These are phyloP conservation scores for Aleiodes alternator DNA, from an alignment of 2,888 invertebrate genomes.

Conservation along the genomic window DNA sequence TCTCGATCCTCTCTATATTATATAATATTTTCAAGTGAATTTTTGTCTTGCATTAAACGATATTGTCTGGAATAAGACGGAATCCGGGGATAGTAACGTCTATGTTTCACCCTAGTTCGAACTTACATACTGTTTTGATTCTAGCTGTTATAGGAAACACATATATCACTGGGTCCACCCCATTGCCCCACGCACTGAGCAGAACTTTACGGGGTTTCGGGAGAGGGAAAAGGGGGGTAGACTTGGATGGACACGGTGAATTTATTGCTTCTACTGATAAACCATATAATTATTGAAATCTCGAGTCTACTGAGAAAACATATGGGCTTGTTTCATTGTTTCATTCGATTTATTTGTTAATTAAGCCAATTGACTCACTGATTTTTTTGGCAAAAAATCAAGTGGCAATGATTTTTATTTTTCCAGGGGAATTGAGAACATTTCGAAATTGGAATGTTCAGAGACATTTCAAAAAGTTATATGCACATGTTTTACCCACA, in stretches of 20 bases:
- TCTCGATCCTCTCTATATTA: too few species aligned
- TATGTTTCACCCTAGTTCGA: constrained; percentile 1
- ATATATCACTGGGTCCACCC: constrained; percentile 68
- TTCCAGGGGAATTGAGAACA: too few species aligned
- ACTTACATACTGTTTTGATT: constrained; percentile 70
- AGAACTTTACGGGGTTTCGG: constrained; percentile 65
- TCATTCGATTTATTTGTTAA: constrained; percentile 23
- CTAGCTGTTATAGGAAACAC: constrained; percentile 72
- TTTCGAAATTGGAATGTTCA: too few species aligned
- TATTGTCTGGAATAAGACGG: constrained; percentile 10
- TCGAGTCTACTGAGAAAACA: constrained; percentile 35
- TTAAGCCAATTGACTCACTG: neutral
- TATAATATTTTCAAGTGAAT: constrained; percentile 2
- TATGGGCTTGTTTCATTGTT: constrained; percentile 5
- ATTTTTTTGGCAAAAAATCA: neutral
- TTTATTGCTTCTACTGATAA: constrained; percentile 66
- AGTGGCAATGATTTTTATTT: neutral
- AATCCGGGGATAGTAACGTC: neutral
- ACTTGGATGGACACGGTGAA: constrained; percentile 64
- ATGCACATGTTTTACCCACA: constrained; percentile 16
- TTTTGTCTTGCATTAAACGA: neutral
- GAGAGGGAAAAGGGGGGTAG: constrained; percentile 51
- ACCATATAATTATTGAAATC: constrained; percentile 68
- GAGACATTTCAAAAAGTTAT: neutral
- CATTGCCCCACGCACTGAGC: constrained; percentile 56